Evolutionary conservation across 2,888 invertebrate genomes (phyloP).

Genomic region (Nymphalis c-album): DNA sequence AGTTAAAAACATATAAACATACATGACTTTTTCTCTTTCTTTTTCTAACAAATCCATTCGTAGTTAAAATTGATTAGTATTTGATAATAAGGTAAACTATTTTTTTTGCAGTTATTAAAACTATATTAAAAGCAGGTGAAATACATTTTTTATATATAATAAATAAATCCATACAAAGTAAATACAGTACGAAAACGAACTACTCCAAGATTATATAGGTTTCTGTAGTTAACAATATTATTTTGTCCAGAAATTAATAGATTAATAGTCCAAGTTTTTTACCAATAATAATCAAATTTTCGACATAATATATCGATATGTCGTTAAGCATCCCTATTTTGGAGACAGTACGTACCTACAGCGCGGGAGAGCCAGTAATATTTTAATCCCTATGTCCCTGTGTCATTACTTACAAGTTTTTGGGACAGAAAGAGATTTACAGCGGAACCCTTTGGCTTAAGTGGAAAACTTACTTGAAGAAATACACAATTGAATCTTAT

Average conservation of each 20-base stretch:
- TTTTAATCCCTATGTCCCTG: slow-evolving; percentile 52
- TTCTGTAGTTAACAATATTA: too few species aligned
- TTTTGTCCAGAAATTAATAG: neutral
- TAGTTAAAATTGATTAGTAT: too few species aligned
- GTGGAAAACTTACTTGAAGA: slow-evolving; percentile 20
- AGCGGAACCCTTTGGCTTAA: slow-evolving; percentile 25
- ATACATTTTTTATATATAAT: too few species aligned
- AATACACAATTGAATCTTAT: slow-evolving; percentile 5
- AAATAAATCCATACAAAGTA: too few species aligned
- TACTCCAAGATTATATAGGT: too few species aligned
- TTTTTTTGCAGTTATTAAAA: too few species aligned
- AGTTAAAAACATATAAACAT: too few species aligned
- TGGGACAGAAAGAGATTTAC: slow-evolving; percentile 27
- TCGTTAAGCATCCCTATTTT: slow-evolving; percentile 26
- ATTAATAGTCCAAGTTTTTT: neutral
- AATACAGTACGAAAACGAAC: too few species aligned
- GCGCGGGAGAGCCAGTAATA: slow-evolving; percentile 48
- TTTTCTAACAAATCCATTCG: too few species aligned
- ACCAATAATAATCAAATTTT: neutral
- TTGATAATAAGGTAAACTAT: too few species aligned
- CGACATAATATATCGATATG: slow-evolving; percentile 8
- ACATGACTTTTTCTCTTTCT: too few species aligned
- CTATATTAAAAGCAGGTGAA: too few species aligned
- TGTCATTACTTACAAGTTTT: slow-evolving; percentile 52
- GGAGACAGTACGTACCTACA: slow-evolving; percentile 41